Base-by-base conservation (phyloP, 2,888 invertebrate species). In the Hartigia nigra region DNA sequence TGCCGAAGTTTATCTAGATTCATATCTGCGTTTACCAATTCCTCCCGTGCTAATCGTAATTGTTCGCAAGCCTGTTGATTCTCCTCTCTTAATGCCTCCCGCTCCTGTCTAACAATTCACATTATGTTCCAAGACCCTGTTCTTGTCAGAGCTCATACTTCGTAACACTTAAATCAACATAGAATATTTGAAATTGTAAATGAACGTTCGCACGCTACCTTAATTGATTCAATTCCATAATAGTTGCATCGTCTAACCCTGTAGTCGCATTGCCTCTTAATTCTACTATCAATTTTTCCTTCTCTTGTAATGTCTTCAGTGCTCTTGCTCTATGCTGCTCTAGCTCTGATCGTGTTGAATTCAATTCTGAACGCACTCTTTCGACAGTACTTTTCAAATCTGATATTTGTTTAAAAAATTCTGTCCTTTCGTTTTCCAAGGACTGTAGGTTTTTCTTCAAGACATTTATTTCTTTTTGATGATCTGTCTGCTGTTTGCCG, bases 281-380 rank as follows among this genome's bases (percentile, higher is more conserved):
- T 84, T 94, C 94, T 12, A 93, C 92, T 79, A 96, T 96, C 36
- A 96, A 91, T 84, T 94, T 94, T 87, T 97, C 97, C 87, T 97
- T 97, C 81, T 95, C 95, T 90, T 95, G 95, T 12, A 97, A 91
- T 80, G 96, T 96, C 82, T 95, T 93, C 85, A 96, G 94, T 0
- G 97, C 97, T 87, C 97, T 95, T n/a, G 94, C 94, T 84, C 96
- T 95, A 90, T 97, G 97, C 78, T 95, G 95, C 78, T 95, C 94
- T 86, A 96, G 93, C 88, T 97, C 96, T 11, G 89, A 88, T 34
- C 92, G 91, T 23, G 92, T 87, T 1, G 87, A 85, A 78, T 87
- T 89, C 39, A 91, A 82, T 79, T 91, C 91, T 70, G 84, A 81
- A 77, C 87, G 85, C 79, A 82, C 88, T 81, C 89, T 89, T 32